Evolutionary conservation across 2,888 invertebrate species (phyloP), one percentile per base, ranked within the genome.

Genomic region (Amiota communis): DNA sequence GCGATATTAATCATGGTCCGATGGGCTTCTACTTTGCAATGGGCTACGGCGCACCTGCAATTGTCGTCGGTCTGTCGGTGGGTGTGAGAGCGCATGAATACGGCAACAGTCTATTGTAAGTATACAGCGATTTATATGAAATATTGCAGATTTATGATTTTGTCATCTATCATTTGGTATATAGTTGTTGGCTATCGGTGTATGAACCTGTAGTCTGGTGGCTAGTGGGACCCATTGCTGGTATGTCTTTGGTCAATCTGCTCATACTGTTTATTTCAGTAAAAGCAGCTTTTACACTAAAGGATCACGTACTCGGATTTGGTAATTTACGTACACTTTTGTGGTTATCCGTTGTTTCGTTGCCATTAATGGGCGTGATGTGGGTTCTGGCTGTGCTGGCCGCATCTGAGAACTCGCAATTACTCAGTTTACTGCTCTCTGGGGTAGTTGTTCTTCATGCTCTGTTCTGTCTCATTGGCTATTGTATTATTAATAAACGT

Each of bases 191-290:
- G 98, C 92, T 98, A 76, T 96, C 96, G 10, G 93, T 97, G 59
- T 96, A 97, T 88, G 97, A 98, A 88, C 94, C 95, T 23, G 96
- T 98, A 23, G 95, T 98, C 63, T 98, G 98, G 98, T 96, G 97
- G 91, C 92, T 98, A 83, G 96, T 98, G 79, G 96, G 97, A 3
- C 98, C 98, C 8, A 94, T 97, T 48, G 95, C 94, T 49, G 92
- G 94, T 74, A 93, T 95, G 85, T 95, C 96, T 0, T 90, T 93
- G 47, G 93, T 95, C 8, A 97, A 96, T 85, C 91, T 98, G 6
- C 91, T 94, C 47, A 94, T 96, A 77, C 92, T 98, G 15, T 93
- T 96, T 13, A 93, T 97, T 76, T 97, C 97, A 49, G 94, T 98
- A 4, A 92, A 95, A 77, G 98, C 98, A 0, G 97, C 97, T 46